A percentile compares a stretch with the other conserved stretches of the same genome.
These are phyloP conservation scores for Cylloceria caligata DNA, from an alignment of 2,888 invertebrate species.

Conservation along the genomic window DNA sequence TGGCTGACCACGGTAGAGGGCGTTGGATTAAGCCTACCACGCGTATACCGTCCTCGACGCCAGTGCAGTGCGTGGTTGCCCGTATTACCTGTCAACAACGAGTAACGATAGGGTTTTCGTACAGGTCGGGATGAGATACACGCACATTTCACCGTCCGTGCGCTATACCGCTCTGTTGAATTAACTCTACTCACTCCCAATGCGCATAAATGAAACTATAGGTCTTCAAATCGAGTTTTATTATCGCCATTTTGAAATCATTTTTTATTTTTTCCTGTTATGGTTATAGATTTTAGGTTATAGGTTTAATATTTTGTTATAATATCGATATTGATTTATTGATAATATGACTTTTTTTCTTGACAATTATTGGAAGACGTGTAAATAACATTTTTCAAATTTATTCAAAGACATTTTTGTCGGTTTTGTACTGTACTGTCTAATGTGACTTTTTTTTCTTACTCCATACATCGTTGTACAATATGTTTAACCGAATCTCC, in stretches of 20 bases:
- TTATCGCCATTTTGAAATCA: not conserved
- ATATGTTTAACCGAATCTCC: conserved; percentile 2
- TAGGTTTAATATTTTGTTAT: too few relatives aligned
- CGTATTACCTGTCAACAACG: conserved; percentile 8
- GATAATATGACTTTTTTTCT: too few relatives aligned
- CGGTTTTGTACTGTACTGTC: not conserved
- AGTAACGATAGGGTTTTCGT: conserved; percentile 21
- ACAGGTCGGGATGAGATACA: not conserved
- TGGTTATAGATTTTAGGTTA: too few relatives aligned
- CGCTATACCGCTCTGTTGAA: not conserved
- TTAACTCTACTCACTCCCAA: not conserved
- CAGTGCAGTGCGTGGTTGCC: conserved; percentile 16
- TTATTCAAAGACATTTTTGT: too few relatives aligned
- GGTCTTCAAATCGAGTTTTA: too few relatives aligned
- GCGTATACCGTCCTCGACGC: conserved; percentile 12
- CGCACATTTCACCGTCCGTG: not conserved
- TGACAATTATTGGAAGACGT: too few relatives aligned
- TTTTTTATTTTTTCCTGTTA: not conserved
- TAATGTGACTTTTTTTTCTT: not conserved
- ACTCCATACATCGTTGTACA: conserved; percentile 1
- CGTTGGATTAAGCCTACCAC: conserved; percentile 13
- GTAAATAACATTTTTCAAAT: too few relatives aligned
- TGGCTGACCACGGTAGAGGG: conserved; percentile 69
- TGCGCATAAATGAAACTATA: too few relatives aligned
- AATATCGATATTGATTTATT: too few relatives aligned